phyloP scores from a whole-genome alignment of 2,797 vertebrate genomes.

The Gadopsis bispinosus region DNA sequence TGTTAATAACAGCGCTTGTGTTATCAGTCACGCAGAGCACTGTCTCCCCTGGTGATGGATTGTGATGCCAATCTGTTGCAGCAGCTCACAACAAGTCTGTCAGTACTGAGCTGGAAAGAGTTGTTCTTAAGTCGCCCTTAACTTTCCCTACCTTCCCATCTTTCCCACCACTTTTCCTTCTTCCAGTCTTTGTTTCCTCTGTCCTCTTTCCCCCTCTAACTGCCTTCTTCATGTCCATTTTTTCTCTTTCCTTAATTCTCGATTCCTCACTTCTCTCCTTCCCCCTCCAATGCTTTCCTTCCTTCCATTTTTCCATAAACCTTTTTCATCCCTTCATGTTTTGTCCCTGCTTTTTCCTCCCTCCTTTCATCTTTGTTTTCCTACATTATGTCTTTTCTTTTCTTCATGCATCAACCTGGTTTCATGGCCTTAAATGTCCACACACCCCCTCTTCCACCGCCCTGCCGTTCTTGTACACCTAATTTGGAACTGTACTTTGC shows the following conservation, averaged over 20 bases:
- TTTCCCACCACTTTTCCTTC: background rate
- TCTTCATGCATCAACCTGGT: background rate
- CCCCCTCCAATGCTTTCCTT: background rate
- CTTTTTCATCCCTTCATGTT: constrained; percentile 2
- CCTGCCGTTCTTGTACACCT: background rate
- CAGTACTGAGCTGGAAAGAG: constrained; percentile 37
- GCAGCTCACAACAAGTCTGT: constrained; percentile 56
- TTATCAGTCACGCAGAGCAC: constrained; percentile 65
- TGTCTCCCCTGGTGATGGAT: constrained; percentile 65
- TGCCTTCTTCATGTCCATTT: background rate
- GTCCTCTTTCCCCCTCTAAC: background rate
- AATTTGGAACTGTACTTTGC: background rate
- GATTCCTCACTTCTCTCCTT: background rate
- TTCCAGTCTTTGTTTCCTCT: constrained; percentile 2
- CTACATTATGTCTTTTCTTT: background rate
- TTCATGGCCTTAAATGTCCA: constrained; percentile 14
- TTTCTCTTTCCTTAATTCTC: accelerated
- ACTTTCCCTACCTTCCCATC: background rate
- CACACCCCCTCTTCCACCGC: background rate
- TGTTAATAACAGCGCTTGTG: constrained; percentile 47
- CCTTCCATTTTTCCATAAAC: constrained; percentile 7
- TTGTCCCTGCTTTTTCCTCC: background rate
- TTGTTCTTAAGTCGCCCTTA: constrained; percentile 13
- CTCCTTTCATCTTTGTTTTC: background rate
- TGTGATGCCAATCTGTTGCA: constrained; percentile 67